Evolutionary conservation across 1,140 invertebrate species (phyloP).

Genomic region (Cydia pomonella): DNA sequence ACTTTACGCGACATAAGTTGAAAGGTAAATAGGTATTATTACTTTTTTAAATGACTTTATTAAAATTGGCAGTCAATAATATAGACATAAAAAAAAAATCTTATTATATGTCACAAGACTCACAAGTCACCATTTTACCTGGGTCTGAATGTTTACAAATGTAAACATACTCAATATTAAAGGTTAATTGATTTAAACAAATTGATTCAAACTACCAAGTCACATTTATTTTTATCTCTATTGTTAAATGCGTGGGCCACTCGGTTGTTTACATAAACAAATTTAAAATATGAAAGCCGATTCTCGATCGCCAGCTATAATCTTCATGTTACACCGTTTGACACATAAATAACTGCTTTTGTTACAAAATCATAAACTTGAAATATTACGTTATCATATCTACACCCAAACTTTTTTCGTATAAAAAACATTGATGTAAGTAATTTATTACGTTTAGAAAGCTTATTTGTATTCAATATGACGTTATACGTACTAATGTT

Average conservation of each 20-base stretch:
- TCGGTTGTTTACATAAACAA: constrained; percentile 28
- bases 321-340: constrained; percentile 40
- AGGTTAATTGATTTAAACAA: constrained; percentile 43
- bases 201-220: constrained; percentile 37
- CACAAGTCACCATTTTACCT: too few relatives aligned
- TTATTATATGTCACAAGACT: too few relatives aligned
- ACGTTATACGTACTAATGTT: constrained; percentile 46
- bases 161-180: neutral
- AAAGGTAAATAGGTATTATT: too few relatives aligned
- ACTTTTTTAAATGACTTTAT: too few relatives aligned
- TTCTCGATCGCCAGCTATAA: neutral
- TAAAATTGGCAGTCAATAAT: too few relatives aligned
- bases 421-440: constrained; percentile 16
- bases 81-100: too few relatives aligned
- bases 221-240: constrained; percentile 40
- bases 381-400: constrained; percentile 41
- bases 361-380: constrained; percentile 39
- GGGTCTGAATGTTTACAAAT: neutral
- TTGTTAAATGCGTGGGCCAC: constrained; percentile 37
- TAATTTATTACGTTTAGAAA: constrained; percentile 33
- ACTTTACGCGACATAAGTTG: too few relatives aligned
- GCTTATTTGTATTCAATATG: constrained; percentile 45
- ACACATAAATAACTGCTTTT: constrained; percentile 40
- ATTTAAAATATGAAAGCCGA: constrained; percentile 30
- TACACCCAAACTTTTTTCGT: constrained; percentile 13